Conservation (phyloP, 2,113 vertebrate genomes). For the Mustelus asterias region DNA sequence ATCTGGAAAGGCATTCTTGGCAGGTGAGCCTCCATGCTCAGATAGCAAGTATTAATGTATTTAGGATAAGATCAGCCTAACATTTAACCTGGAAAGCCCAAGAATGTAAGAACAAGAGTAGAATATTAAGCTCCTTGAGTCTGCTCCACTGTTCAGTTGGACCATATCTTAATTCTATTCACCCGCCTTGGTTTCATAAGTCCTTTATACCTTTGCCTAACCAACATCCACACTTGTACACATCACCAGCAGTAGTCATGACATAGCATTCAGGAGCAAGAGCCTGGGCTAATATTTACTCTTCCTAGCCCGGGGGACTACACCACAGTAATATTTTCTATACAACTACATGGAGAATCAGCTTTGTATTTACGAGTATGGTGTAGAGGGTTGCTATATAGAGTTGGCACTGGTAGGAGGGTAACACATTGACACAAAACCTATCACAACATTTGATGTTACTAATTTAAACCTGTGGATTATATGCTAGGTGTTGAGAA, state of each 20-base stretch:
- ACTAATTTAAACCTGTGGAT: conserved; percentile 18
- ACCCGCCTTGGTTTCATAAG: not conserved
- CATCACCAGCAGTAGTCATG: not conserved
- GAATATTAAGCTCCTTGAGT: not conserved
- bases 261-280: not conserved
- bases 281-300: not conserved
- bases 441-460: not conserved
- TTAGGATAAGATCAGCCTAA: not conserved
- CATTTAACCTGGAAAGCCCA: not conserved
- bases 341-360: not conserved
- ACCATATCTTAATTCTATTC: not conserved
- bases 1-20: not conserved
- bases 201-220: not conserved
- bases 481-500: not conserved
- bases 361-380: not conserved
- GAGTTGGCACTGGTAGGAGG: not conserved
- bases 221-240: not conserved
- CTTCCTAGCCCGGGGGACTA: not conserved
- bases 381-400: not conserved
- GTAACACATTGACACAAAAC: not conserved
- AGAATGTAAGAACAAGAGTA: not conserved
- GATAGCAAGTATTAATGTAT: not conserved
- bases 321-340: not conserved
- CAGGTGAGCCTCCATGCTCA: not conserved
- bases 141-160: not conserved